Base-by-base conservation (phyloP, 1,140 invertebrate genomes). In the Brachystomella parvula region DNA sequence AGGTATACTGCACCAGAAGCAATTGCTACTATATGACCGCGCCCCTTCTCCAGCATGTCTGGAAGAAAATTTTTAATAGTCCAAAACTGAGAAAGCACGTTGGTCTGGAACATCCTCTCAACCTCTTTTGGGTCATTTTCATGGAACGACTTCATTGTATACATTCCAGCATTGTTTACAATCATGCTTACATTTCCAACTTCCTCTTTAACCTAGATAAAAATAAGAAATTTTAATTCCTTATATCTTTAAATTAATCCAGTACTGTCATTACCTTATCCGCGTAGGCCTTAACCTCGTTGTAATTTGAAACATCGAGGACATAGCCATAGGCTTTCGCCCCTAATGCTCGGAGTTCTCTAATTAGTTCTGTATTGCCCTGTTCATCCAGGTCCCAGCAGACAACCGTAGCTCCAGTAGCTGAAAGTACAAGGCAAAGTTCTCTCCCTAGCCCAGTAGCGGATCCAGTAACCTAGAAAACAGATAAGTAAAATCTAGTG, bases 151-250 rank as follows among this genome's bases (percentile, higher is more conserved):
- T 87, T 84, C 74, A 86, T 87, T 0, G 88, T 88, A 85, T 92
- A 89, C 56, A 94, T 89, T 21, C 90, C 91, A 1, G 90, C 92
- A 80, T 94, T 94, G 78, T 93, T 93, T 0, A 93, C 79, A 58
- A 92, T 76, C 65, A 92, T 85, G 33, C 82, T 84, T 2, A 88
- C 77, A 73, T 82, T 78, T 26, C 85, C 85, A n/a, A 79, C n/a
- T 28, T 71, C 69, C 29, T 60, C 21, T 21, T 28, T 15, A 1
- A 70, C 44, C 65, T 67, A 19, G 21, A 53, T 26, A 68, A 26
- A 53, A 6, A 68, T 6, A 61, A 30, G 26, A 35, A 29, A 19
- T 39, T 19, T 9, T 39, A 19, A 19, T 19, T 6, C 35, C 19
- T 39, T 33, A 28, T 32, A 64, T 3, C 19, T 39, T n/a, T 29